A percentile compares a stretch with the other conserved stretches of the same genome.
Evolutionary conservation across 2,113 vertebrate genomes (phyloP).

Genomic region (Lates calcarifer): DNA sequence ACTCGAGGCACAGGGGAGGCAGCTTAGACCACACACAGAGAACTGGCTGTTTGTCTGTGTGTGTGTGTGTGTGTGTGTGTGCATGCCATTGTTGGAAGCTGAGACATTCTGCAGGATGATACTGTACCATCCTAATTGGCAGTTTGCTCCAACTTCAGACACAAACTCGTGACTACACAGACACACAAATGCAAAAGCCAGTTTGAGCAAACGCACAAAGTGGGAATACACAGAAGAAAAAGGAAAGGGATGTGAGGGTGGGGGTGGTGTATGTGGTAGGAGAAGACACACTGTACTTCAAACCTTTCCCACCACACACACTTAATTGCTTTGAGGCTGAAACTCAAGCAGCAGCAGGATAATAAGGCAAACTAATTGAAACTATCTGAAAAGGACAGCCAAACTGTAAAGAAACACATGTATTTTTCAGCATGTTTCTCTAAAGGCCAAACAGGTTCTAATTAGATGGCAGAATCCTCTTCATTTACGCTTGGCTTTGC

Average conservation of each 20-base stretch:
- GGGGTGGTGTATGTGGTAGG: not conserved
- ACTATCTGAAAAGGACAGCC: conserved; percentile 14
- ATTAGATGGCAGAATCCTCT: conserved; percentile 44
- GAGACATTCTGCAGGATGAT: conserved; percentile 56
- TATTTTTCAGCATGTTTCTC: conserved; percentile 37
- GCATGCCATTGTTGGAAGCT: conserved; percentile 23
- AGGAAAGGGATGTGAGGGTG: conserved; percentile 21
- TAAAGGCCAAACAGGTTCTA: conserved; percentile 53
- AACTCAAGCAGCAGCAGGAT: conserved; percentile 39
- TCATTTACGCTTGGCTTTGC: conserved; percentile 37
- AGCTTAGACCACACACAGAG: conserved; percentile 44
- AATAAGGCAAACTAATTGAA: conserved; percentile 47
- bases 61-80: conserved; percentile 7
- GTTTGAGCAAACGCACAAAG: conserved; percentile 12
- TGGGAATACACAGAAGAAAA: conserved; percentile 24
- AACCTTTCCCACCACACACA: conserved; percentile 40
- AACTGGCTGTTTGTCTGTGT: conserved; percentile 33
- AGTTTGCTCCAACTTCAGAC: conserved; percentile 44
- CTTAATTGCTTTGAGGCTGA: conserved; percentile 60
- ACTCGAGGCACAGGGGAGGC: conserved; percentile 58
- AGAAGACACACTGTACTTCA: conserved; percentile 36
- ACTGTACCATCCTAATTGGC: conserved; percentile 60
- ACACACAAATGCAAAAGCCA: conserved; percentile 1
- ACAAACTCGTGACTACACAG: conserved; percentile 1
- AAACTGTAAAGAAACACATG: not conserved